Percentiles rank a stretch among this genome's conserved stretches.
Conservation (phyloP, 2,113 vertebrate species). For the Arothron firmamentum region DNA sequence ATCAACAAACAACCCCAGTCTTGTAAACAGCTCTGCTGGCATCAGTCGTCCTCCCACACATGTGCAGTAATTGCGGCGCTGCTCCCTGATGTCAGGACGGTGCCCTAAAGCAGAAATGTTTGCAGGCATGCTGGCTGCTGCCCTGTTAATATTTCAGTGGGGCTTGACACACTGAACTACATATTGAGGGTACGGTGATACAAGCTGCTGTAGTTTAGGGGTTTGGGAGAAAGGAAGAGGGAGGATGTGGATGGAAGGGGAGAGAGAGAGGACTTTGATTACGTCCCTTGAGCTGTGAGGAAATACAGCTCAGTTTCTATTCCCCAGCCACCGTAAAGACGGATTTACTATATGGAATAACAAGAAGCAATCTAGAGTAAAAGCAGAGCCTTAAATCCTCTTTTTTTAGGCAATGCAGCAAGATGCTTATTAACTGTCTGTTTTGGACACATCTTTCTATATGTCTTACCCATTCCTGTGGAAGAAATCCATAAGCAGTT, state of each 20-base stretch:
- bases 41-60: too few relatives aligned
- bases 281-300: conserved; percentile 23
- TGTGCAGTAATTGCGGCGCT: conserved; percentile 9
- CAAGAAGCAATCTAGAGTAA: conserved; percentile 51
- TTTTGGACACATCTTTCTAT: background rate
- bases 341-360: conserved; percentile 54
- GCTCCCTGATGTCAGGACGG: conserved; percentile 20
- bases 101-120: conserved; percentile 22
- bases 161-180: conserved; percentile 74
- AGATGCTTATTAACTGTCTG: background rate
- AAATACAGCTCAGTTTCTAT: conserved; percentile 30
- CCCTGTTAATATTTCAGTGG: conserved; percentile 71
- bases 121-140: conserved; percentile 16
- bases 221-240: conserved; percentile 1
- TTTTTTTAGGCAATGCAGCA: conserved; percentile 14
- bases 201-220: conserved; percentile 10
- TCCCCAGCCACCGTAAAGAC: conserved; percentile 3
- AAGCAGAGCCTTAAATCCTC: conserved; percentile 50
- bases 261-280: conserved; percentile 24
- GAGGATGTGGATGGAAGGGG: conserved; percentile 15
- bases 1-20: background rate
- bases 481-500: too few relatives aligned
- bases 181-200: conserved; percentile 40
- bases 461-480: too few relatives aligned
- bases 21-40: too few relatives aligned